Evolutionary conservation across 2,888 invertebrate species (phyloP), one percentile per base, ranked within the genome.

Genomic region (Epirrita christyi): DNA sequence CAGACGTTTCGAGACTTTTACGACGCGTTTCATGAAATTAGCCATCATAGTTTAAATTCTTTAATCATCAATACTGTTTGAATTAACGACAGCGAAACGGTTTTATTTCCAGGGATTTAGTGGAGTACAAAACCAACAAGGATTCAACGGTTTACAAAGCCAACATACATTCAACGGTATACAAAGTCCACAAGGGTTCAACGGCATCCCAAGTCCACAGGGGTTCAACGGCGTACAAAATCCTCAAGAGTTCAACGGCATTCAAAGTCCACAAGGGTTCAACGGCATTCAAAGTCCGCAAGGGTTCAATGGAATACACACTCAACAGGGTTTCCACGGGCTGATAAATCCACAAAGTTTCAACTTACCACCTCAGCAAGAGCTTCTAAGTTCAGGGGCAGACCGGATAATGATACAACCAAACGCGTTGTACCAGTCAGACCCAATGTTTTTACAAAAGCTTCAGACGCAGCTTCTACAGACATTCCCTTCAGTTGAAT

Each of bases 351-450:
- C 29, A 14, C 72, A 81, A 79, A 76, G 78, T 48, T 59, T 59
- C 40, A 55, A 55, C 44, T 51, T 86, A 15, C 87, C 87, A 60
- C 73, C 80, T 2, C 86, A 81, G 38, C 88, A 86, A 57, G 85
- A 90, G 6, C 66, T 86, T 7, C 60, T 84, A 37, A 83, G 82
- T 46, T 74, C 84, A 11, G 86, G 84, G 42, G 78, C 85, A 1
- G 87, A 88, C 59, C 83, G 85, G 8, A 78, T 87, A 44, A 78
- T 88, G 14, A 85, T 90, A 61, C 80, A 87, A 55, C 87, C 87
- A 2, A 84, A 83, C 59, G 79, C 85, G 9, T 76, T 93, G 6
- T 93, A 93, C 64, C 93, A 93, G 72, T 88, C 93, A 8, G 93
- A 93, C 66, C 87, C 87, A n/a, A 73, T 80, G 61, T 92, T 85